Conservation (phyloP, 2,113 vertebrate species). For the Anas platyrhynchos region DNA sequence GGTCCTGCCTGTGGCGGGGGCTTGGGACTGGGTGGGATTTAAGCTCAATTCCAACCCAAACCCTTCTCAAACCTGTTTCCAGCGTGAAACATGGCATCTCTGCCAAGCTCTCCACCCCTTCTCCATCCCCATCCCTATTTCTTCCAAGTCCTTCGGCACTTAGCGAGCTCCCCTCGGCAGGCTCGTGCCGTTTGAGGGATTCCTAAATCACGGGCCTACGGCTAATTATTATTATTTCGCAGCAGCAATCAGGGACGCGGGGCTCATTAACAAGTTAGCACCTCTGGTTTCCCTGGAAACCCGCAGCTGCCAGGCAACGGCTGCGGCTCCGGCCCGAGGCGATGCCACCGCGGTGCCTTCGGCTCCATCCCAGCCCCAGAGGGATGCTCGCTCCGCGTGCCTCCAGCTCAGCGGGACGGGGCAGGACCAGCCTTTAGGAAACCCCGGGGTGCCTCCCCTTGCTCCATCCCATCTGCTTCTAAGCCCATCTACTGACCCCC, state of each 20-base stretch:
- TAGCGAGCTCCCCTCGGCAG: constrained; percentile 7
- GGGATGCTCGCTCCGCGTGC: not conserved
- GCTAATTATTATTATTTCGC: constrained; percentile 74
- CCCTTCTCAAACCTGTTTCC: not conserved
- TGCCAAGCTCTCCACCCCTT: not conserved
- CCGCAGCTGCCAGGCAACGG: constrained; percentile 78
- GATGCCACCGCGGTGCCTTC: constrained; percentile 26
- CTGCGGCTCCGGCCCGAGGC: constrained; percentile 35
- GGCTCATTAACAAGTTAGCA: constrained; percentile 81
- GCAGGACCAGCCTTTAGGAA: not conserved
- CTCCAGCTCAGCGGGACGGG: not conserved
- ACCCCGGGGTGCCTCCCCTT: not conserved
- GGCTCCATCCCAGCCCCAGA: not conserved
- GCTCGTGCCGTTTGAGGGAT: constrained; percentile 34
- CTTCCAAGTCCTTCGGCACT: constrained; percentile 6
- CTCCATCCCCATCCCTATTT: not conserved
- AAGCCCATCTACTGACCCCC: not conserved
- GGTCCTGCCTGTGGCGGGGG: not conserved
- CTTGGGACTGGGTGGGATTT: not conserved
- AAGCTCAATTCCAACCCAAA: not conserved
- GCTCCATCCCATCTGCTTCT: not conserved
- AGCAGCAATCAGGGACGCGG: constrained; percentile 60
- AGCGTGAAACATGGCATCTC: not conserved
- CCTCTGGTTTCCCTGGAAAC: constrained; percentile 80
- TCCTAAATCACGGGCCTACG: constrained; percentile 50